Percentiles rank a stretch among this genome's conserved stretches.
Evolutionary conservation across 2,888 invertebrate genomes (phyloP).

Genomic region (Stratiomys singularior): DNA sequence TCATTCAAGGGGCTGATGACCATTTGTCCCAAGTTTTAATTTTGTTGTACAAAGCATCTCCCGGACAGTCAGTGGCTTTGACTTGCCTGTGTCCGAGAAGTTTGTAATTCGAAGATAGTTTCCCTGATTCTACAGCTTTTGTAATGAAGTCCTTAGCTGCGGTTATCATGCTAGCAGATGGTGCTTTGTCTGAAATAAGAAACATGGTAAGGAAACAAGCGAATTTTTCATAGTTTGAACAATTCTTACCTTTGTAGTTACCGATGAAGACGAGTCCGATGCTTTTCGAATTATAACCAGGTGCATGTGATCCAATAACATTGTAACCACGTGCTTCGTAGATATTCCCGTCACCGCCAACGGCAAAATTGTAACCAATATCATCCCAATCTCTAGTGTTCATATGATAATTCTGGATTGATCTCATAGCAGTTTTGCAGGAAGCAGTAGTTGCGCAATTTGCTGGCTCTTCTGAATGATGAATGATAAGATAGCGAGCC

Average conservation of each 20-base stretch:
- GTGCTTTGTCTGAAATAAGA: slow-evolving; percentile 51
- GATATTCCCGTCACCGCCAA: slow-evolving; percentile 62
- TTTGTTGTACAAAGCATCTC: slow-evolving; percentile 59
- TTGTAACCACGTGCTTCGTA: slow-evolving; percentile 62
- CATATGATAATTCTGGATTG: slow-evolving; percentile 61
- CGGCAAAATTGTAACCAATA: slow-evolving; percentile 61
- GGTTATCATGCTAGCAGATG: slow-evolving; percentile 56
- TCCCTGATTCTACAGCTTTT: slow-evolving; percentile 57
- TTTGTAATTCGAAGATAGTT: slow-evolving; percentile 57
- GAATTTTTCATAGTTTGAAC: no score
- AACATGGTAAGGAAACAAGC: no score
- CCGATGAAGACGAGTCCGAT: slow-evolving; percentile 62
- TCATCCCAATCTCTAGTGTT: slow-evolving; percentile 59
- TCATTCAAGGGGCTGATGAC: slow-evolving; percentile 53
- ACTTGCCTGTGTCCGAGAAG: slow-evolving; percentile 61
- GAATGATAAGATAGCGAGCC: slow-evolving; percentile 58
- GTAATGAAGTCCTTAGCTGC: slow-evolving; percentile 57
- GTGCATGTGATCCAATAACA: slow-evolving; percentile 60
- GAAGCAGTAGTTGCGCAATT: slow-evolving; percentile 56
- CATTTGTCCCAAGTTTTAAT: slow-evolving; percentile 61
- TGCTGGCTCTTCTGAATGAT: slow-evolving; percentile 65
- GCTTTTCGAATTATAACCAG: slow-evolving; percentile 59
- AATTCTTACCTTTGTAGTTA: slow-evolving; percentile 38
- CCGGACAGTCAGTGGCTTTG: slow-evolving; percentile 60
- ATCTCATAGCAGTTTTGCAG: slow-evolving; percentile 57